phyloP scores from a whole-genome alignment of 2,113 vertebrate species.

The Phylloscopus trochilus region DNA sequence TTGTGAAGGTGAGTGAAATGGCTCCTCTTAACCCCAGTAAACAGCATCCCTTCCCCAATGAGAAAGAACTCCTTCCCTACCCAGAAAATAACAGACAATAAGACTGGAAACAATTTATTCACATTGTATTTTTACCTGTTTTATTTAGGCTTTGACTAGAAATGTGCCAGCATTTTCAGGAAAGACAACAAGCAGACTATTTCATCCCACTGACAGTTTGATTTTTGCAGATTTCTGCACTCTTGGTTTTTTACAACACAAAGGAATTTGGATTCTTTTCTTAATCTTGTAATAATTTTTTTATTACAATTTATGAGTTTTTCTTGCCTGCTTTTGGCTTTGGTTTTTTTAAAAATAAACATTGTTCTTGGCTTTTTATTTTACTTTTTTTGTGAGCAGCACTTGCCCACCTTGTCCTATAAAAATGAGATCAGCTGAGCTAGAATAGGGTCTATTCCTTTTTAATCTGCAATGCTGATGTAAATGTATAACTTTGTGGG shows the following conservation, averaged over 20 bases:
- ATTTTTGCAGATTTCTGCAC: slow-evolving; percentile 21
- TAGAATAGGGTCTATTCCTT: neutral
- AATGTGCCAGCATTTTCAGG: neutral
- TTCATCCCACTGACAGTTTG: neutral
- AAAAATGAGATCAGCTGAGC: slow-evolving; percentile 2
- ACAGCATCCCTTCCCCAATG: fast-evolving
- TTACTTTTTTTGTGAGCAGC: neutral
- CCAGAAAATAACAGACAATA: neutral
- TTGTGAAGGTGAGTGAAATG: neutral
- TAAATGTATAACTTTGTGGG: neutral
- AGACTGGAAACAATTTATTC: neutral
- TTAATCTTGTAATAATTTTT: neutral
- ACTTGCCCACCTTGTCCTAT: neutral
- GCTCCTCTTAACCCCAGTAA: neutral
- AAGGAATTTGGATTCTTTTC: neutral
- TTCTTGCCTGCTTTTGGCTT: neutral
- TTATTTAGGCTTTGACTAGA: slow-evolving; percentile 50
- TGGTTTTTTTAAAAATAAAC: neutral
- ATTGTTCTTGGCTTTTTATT: neutral
- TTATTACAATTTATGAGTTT: neutral
- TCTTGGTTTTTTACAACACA: neutral
- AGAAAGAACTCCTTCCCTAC: neutral
- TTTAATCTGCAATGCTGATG: neutral
- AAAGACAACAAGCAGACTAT: slow-evolving; percentile 10
- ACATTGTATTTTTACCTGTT: neutral